These are phyloP conservation scores for Orycteropus afer DNA, from an alignment of 2,113 vertebrate genomes.

Conservation along the genomic window DNA sequence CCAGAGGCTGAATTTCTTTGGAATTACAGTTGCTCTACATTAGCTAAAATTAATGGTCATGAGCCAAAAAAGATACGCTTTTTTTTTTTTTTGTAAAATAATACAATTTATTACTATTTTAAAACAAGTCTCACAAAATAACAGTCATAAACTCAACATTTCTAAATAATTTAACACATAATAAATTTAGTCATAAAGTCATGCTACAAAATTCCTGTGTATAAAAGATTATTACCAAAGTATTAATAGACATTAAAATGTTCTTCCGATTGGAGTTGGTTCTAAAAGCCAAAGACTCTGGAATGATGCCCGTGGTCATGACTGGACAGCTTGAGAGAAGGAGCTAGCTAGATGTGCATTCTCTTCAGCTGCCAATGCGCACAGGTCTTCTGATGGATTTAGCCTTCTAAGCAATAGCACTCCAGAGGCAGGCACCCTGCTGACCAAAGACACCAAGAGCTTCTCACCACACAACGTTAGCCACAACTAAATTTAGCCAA, in stretches of 20 bases:
- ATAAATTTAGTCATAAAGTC: constrained; percentile 83
- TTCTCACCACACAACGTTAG: constrained; percentile 9
- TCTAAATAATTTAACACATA: constrained; percentile 87
- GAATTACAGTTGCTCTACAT: not conserved
- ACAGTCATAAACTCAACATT: constrained; percentile 83
- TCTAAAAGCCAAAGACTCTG: constrained; percentile 72
- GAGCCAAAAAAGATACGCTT: constrained; percentile 18
- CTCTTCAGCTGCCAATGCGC: constrained; percentile 40
- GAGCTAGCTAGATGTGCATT: not conserved
- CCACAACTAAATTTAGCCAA: constrained; percentile 56
- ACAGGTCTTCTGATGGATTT: not conserved
- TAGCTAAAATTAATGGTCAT: constrained; percentile 41
- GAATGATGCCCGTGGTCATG: constrained; percentile 47
- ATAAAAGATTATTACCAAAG: constrained; percentile 82
- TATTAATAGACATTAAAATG: constrained; percentile 82
- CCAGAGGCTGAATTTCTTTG: constrained; percentile 44
- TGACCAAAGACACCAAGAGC: constrained; percentile 62
- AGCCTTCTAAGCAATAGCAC: constrained; percentile 56
- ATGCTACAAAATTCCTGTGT: constrained; percentile 86
- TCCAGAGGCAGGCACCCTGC: constrained; percentile 49
- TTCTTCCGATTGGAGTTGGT: constrained; percentile 80
- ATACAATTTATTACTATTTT: constrained; percentile 85
- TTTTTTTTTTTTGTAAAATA: constrained; percentile 84
- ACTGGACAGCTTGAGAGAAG: not conserved
- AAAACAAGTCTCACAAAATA: constrained; percentile 85